Evolutionary conservation across 2,888 invertebrate species (phyloP), one percentile per base, ranked within the genome.

Genomic region (Seira musarum): DNA sequence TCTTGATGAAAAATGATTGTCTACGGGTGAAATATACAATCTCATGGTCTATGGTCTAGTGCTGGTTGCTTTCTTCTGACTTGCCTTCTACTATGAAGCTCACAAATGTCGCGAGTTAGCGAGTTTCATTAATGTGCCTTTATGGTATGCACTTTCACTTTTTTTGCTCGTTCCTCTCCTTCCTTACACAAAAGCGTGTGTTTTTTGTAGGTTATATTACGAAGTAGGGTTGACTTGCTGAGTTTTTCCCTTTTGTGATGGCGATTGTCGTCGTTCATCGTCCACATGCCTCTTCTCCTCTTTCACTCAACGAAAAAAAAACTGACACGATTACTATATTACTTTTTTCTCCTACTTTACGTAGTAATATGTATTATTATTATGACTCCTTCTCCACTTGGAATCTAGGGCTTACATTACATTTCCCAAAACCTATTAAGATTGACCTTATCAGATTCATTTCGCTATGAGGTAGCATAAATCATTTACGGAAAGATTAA

Each of bases 391-490:
- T 53, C 53, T 53, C 3, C 17, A 53, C 60, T 60, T 60, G 60
- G 60, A 60, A 60, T 60, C 60, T 60, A 21, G 60, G 60, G 6
- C n/a, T 60, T 60, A 21, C 22, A 21, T 60, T 60, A 40, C 40
- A 8, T 40, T 30, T 24, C 64, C 22, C 64, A 67, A 70, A 53
- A 63, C 40, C 60, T 60, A 57, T 69, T 80, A 64, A 63, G 60
- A 80, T 22, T 74, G 80, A 80, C 80, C 80, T 80, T 80, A 80
- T 80, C 80, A 68, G 73, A 68, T 69, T 68, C 53, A 53, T 53
- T 53, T 53, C 53, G 3, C 17, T 53, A 2, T 3, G 53, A 53
- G 30, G 3, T 8, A 30, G 30, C 40, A 13, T 53, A n/a, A 53
- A 53, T 53, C 53, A 53, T 53, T 53, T 53, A 53, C 53, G 15